phyloP scores from a whole-genome alignment of 2,888 invertebrate species.

The Siphlonurus alternatus region DNA sequence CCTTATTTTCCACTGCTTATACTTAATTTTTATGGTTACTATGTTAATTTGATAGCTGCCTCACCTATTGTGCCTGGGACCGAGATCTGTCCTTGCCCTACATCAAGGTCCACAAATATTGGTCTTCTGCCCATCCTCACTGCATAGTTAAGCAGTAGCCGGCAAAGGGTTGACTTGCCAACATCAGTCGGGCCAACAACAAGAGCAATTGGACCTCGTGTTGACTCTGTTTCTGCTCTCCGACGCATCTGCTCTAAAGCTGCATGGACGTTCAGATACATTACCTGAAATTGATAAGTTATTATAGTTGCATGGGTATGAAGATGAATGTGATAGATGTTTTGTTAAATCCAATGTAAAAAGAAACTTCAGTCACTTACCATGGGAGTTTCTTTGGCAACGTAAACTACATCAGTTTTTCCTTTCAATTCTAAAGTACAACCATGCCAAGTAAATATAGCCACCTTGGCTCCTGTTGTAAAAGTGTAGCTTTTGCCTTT shows the following conservation, averaged over 20 bases:
- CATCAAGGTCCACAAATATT: slow-evolving; percentile 86
- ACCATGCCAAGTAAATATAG: slow-evolving; percentile 92
- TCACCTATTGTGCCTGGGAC: slow-evolving; percentile 79
- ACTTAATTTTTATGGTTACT: too few species aligned
- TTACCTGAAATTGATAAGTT: slow-evolving; percentile 31
- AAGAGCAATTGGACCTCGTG: slow-evolving; percentile 71
- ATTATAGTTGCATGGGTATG: slow-evolving; percentile 76
- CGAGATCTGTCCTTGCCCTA: slow-evolving; percentile 84
- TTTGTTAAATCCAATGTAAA: not conserved
- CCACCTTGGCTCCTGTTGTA: slow-evolving; percentile 78
- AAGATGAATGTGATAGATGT: slow-evolving; percentile 55
- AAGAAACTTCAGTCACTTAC: slow-evolving; percentile 31
- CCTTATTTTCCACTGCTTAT: too few species aligned
- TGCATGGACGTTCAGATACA: slow-evolving; percentile 91
- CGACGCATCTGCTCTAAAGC: slow-evolving; percentile 80
- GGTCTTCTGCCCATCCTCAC: slow-evolving; percentile 78
- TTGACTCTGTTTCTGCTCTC: slow-evolving; percentile 49
- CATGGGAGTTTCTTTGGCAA: slow-evolving; percentile 95
- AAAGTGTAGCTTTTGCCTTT: slow-evolving; percentile 86
- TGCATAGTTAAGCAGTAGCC: slow-evolving; percentile 85
- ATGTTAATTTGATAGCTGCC: too few species aligned
- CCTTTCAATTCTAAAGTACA: slow-evolving; percentile 75
- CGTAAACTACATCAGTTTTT: slow-evolving; percentile 81
- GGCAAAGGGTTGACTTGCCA: slow-evolving; percentile 84
- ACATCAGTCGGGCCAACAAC: slow-evolving; percentile 91